A percentile compares a stretch with the other conserved stretches of the same genome.
These are phyloP conservation scores for Oreochromis mossambicus DNA, from an alignment of 2,797 vertebrate genomes.

Conservation along the genomic window DNA sequence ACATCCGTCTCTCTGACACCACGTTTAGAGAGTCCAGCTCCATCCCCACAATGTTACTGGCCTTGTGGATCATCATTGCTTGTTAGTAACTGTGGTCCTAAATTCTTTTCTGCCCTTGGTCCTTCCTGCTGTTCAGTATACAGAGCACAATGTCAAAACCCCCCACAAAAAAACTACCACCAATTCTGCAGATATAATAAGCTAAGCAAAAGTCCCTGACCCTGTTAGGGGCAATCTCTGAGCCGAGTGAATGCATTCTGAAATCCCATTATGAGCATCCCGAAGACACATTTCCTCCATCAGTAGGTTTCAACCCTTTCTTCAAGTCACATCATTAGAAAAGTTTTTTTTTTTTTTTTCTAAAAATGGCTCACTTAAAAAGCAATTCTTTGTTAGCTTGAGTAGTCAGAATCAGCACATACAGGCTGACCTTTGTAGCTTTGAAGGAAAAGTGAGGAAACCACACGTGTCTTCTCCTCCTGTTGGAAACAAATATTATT, in stretches of 20 bases:
- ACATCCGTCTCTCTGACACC: background rate
- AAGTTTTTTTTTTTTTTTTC: background rate
- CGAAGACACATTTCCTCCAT: background rate
- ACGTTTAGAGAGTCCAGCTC: background rate
- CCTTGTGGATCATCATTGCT: background rate
- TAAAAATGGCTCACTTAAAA: background rate
- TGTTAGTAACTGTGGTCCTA: background rate
- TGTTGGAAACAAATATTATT: background rate
- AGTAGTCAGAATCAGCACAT: background rate
- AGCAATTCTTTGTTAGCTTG: background rate
- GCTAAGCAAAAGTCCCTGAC: constrained; percentile 32
- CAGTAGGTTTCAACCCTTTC: background rate
- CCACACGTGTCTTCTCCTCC: background rate
- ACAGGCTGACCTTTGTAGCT: background rate
- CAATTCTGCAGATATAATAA: background rate
- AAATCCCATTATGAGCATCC: constrained; percentile 21
- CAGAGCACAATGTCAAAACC: fast-evolving
- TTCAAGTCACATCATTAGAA: constrained; percentile 4
- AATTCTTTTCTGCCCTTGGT: background rate
- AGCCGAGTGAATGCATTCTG: constrained; percentile 14
- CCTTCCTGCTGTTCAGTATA: background rate
- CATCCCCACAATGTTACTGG: background rate
- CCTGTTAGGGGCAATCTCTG: constrained; percentile 32
- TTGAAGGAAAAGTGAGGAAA: background rate
- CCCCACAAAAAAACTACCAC: background rate